Evolutionary conservation across 2,797 vertebrate genomes (phyloP), one percentile per base, ranked within the genome.

Genomic region (Halcyon badia): DNA sequence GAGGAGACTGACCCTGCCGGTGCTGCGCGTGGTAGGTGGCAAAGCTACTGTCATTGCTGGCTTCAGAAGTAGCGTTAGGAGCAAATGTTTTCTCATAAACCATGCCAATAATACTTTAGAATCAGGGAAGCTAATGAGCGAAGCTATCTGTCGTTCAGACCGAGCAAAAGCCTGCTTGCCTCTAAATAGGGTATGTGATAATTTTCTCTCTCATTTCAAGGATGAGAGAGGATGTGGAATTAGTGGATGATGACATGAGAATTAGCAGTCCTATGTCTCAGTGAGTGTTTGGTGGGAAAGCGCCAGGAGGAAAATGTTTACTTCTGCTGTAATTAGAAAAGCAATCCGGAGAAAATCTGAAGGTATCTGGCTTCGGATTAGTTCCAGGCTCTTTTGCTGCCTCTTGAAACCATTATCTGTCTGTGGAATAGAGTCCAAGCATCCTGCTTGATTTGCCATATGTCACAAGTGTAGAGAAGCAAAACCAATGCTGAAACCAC

Each of bases 301-400:
- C 14, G 54, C 65, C 73, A 88, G 51, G 54, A 94, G 25, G 31
- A 85, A 95, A 94, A 78, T 80, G 11, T 83, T 94, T 89, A 71
- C 31, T 94, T 71, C 31, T 92, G 68, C 62, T 80, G 64, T 87
- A 89, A 88, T 91, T 91, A 92, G 81, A 80, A 94, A 93, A 94
- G 30, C 31, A 85, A 49, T 75, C 71, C 14, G 6, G 77, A 94
- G 84, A 85, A 95, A 94, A 91, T 77, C 60, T 89, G 78, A 77
- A 89, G 78, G 24, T 93, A 89, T 92, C 60, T 5, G 11, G 60
- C 60, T 94, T 90, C 1, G 3, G 60, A 94, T 91, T 78, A 92
- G 37, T 89, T 94, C 68, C 92, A 92, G 52, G 35, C 28, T 90
- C n/a, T 87, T 46, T 73, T 83, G 14, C 58, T 93, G 78, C 39